Percentiles rank a stretch among this genome's conserved stretches.
Evolutionary conservation across 2,888 invertebrate species (phyloP).

Genomic region (Unio pictorum): DNA sequence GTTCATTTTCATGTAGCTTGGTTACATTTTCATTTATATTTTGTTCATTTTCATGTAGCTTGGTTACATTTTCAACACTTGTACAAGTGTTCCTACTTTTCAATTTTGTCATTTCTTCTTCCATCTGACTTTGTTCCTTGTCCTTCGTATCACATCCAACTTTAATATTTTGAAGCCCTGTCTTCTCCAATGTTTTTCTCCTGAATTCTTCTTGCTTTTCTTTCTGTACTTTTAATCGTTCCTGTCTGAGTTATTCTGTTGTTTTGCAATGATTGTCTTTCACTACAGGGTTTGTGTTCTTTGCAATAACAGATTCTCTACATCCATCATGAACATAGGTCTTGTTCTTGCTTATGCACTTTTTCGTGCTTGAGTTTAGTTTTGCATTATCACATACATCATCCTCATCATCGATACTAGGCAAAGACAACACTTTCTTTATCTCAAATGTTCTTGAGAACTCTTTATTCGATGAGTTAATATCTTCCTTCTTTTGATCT

Average conservation of each 20-base stretch:
- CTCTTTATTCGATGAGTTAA: no score
- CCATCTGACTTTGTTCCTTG: not conserved
- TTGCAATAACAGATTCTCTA: not conserved
- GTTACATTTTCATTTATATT: conserved; percentile 1
- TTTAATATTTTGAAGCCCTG: not conserved
- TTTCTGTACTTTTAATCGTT: conserved; percentile 44
- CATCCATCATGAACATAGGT: not conserved
- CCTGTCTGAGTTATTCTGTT: conserved; percentile 19
- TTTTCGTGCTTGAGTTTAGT: not conserved
- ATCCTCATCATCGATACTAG: conserved; percentile 42
- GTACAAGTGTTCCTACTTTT: conserved; percentile 5
- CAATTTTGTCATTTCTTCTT: conserved; percentile 15
- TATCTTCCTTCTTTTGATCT: no score
- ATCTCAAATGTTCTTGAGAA: conserved; percentile 2
- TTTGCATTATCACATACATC: not conserved
- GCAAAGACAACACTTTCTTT: conserved; percentile 9
- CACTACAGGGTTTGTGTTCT: not conserved
- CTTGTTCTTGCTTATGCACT: not conserved
- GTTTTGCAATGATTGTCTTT: not conserved
- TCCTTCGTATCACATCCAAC: not conserved
- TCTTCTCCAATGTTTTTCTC: conserved; percentile 13
- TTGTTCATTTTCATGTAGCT: not conserved
- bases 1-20: conserved; percentile 1
- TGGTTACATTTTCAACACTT: not conserved
- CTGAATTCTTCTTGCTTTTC: conserved; percentile 49